Conservation (phyloP, 37 sponge, comb jelly and placozoan genomes). For the Corticium candelabrum region DNA sequence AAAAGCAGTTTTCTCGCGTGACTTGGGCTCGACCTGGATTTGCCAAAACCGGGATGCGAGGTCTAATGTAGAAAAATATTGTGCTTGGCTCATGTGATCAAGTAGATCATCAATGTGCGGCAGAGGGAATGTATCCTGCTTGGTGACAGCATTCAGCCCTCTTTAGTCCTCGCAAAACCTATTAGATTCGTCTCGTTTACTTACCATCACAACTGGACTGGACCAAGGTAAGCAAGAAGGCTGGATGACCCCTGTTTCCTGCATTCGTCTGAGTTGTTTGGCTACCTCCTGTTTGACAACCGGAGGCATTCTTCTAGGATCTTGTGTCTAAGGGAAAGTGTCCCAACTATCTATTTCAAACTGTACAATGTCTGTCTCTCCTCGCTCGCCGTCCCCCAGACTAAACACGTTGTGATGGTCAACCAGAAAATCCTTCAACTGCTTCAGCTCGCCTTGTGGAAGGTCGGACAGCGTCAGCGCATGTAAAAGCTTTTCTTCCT, state of each 20-base stretch:
- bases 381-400: slow-evolving; percentile 19
- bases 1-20: slow-evolving; percentile 46
- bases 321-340: slow-evolving; percentile 12
- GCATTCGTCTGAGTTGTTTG: slow-evolving; percentile 37
- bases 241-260: slow-evolving; percentile 29
- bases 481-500: too few species aligned
- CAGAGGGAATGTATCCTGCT: slow-evolving; percentile 34
- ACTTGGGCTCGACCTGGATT: slow-evolving; percentile 8
- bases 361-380: slow-evolving; percentile 31
- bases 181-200: slow-evolving; percentile 42
- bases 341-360: slow-evolving; percentile 39
- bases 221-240: slow-evolving; percentile 41
- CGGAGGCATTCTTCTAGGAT: slow-evolving; percentile 28
- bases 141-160: slow-evolving; percentile 39
- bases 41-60: slow-evolving; percentile 59
- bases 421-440: neutral
- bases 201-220: slow-evolving; percentile 48
- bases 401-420: slow-evolving; percentile 22
- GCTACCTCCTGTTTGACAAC: slow-evolving; percentile 37
- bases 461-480: too few species aligned
- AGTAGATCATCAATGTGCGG: slow-evolving; percentile 42
- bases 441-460: neutral
- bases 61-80: slow-evolving; percentile 36
- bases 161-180: slow-evolving; percentile 42
- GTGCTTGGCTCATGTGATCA: slow-evolving; percentile 40